Percentiles rank a stretch among this genome's conserved stretches.
These are phyloP conservation scores for Acromyrmex heyeri DNA, from an alignment of 1,140 invertebrate genomes.

Conservation along the genomic window DNA sequence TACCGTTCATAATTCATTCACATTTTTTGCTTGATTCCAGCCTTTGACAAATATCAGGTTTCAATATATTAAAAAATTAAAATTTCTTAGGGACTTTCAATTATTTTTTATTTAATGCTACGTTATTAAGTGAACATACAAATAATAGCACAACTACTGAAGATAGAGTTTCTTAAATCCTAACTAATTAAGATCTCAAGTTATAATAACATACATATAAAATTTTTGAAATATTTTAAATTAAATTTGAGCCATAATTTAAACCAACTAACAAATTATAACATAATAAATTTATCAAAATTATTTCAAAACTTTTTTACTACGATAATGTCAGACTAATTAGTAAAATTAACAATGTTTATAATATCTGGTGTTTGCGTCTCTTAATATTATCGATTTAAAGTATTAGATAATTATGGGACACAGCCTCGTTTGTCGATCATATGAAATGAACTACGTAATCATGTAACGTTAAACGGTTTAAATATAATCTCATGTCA, in stretches of 20 bases:
- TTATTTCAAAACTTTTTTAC: background rate
- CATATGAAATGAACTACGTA: background rate
- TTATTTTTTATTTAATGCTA: too few relatives aligned
- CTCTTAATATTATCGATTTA: too few relatives aligned
- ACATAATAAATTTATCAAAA: background rate
- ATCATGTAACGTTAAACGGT: conserved; percentile 9
- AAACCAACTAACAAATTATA: background rate
- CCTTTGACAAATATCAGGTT: too few relatives aligned
- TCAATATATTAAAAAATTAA: too few relatives aligned
- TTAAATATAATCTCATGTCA: conserved; percentile 15
- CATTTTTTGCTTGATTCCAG: too few relatives aligned
- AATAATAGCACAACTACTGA: too few relatives aligned
- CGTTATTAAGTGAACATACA: too few relatives aligned
- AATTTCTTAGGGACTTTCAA: too few relatives aligned
- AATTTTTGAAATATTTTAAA: background rate
- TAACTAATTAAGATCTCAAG: background rate
- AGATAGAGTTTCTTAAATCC: background rate
- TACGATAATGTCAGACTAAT: background rate
- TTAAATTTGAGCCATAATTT: background rate
- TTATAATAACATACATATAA: background rate
- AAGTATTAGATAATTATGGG: too few relatives aligned
- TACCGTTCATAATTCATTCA: too few relatives aligned
- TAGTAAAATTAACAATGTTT: background rate
- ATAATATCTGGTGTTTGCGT: background rate
- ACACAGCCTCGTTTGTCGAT: background rate